A percentile compares a stretch with the other conserved stretches of the same genome.
These are phyloP conservation scores for Ectemnius cavifrons DNA, from an alignment of 2,888 invertebrate species.

Conservation along the genomic window DNA sequence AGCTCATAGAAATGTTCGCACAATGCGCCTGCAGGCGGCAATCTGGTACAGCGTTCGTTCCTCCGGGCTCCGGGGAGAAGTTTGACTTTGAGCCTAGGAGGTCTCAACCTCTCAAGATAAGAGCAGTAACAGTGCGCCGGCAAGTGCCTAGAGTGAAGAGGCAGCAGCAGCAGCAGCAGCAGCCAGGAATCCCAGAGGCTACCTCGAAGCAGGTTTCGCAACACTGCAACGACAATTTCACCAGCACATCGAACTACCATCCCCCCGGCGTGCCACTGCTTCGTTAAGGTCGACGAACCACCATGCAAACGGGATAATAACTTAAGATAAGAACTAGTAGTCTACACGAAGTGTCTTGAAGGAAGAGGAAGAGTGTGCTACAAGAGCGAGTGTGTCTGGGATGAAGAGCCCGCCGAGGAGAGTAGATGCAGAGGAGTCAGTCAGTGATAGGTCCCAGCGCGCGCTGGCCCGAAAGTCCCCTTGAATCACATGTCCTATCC, in stretches of 20 bases:
- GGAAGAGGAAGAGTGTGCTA: not conserved
- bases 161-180: conserved; percentile 15
- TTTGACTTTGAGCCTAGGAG: conserved; percentile 46
- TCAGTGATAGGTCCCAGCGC: conserved; percentile 14
- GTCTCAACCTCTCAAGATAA: conserved; percentile 32
- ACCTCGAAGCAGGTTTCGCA: conserved; percentile 17
- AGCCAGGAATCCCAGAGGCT: conserved; percentile 8
- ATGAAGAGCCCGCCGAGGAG: not conserved
- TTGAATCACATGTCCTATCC: conserved; percentile 10
- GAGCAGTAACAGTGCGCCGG: conserved; percentile 17
- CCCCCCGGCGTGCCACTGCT: conserved; percentile 15
- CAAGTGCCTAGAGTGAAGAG: too few relatives aligned
- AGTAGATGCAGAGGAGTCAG: not conserved
- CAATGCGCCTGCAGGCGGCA: conserved; percentile 47
- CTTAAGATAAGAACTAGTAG: not conserved
- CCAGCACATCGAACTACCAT: conserved; percentile 14
- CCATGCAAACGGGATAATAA: not conserved
- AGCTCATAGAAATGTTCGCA: conserved; percentile 59
- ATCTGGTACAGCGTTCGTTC: conserved; percentile 25
- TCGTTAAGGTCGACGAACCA: not conserved
- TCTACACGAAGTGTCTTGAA: not conserved
- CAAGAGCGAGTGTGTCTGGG: not conserved
- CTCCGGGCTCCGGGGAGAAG: conserved; percentile 29
- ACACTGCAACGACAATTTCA: not conserved
- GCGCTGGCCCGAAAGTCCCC: conserved; percentile 1